Evolutionary conservation across 2,113 vertebrate species (phyloP).

Genomic region (Ochotona princeps): DNA sequence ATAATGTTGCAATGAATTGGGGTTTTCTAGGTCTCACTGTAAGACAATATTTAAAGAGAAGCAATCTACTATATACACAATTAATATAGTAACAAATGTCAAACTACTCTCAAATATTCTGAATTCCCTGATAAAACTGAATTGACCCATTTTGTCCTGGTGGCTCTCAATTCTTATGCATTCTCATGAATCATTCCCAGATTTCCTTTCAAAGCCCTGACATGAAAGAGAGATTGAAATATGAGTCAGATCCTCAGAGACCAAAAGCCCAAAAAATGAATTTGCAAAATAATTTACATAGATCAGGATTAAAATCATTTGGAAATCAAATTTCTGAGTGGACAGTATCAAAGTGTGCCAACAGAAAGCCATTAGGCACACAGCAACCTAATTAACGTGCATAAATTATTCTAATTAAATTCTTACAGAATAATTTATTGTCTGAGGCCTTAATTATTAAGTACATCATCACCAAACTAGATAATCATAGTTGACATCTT

Average conservation of each 20-base stretch:
- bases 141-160: not conserved
- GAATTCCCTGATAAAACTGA: not conserved
- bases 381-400: not conserved
- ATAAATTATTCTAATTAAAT: slow-evolving; percentile 17
- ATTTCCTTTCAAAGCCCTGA: slow-evolving; percentile 12
- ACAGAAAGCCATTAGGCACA: not conserved
- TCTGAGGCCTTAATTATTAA: slow-evolving; percentile 13
- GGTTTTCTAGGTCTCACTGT: not conserved
- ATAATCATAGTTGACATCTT: not conserved
- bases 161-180: not conserved
- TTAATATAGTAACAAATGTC: not conserved
- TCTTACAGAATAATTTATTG: not conserved
- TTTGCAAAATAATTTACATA: slow-evolving; percentile 1
- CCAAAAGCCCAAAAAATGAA: slow-evolving; percentile 30
- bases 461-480: not conserved
- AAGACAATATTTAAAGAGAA: not conserved
- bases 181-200: not conserved
- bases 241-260: not conserved
- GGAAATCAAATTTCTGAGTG: slow-evolving; percentile 15
- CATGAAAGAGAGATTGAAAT: not conserved
- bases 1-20: not conserved
- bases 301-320: slow-evolving; percentile 18
- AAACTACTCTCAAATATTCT: not conserved
- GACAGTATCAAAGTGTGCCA: not conserved
- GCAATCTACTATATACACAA: not conserved